Evolutionary conservation across 2,797 vertebrate species (phyloP).

Genomic region (Coccyzus lansbergi): DNA sequence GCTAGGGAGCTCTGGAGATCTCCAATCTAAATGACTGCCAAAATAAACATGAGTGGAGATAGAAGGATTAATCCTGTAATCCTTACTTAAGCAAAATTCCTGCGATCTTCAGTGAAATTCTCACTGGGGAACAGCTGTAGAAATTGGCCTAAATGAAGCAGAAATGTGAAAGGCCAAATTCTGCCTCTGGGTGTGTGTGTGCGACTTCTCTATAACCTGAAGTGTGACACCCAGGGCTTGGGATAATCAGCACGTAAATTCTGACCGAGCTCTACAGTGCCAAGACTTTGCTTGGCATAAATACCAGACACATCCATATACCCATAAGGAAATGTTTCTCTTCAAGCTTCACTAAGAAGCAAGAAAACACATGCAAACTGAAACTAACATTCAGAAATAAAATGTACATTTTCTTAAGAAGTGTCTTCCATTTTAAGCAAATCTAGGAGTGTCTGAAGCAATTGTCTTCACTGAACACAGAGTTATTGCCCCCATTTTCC

Average conservation of each 20-base stretch:
- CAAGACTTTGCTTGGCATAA: not conserved
- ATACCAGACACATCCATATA: not conserved
- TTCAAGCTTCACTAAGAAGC: not conserved
- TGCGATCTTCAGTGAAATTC: conserved; percentile 20
- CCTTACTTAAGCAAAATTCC: conserved; percentile 51
- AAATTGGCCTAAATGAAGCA: conserved; percentile 46
- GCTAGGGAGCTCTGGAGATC: not conserved
- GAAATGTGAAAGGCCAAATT: conserved; percentile 37
- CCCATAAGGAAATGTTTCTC: not conserved
- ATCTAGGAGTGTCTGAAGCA: not conserved
- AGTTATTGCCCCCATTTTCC: not conserved
- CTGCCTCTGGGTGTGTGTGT: not conserved
- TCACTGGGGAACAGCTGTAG: not conserved
- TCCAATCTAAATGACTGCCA: conserved; percentile 21
- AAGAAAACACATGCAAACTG: not conserved
- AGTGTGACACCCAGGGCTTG: not conserved
- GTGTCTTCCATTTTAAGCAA: not conserved
- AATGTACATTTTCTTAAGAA: not conserved
- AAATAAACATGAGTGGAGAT: conserved; percentile 52
- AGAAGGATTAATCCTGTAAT: conserved; percentile 58
- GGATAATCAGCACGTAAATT: not conserved
- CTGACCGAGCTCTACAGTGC: not conserved
- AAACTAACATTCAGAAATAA: not conserved
- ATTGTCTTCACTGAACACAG: not conserved
- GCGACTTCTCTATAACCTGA: conserved; percentile 9